A percentile compares a stretch with the other conserved stretches of the same genome.
phyloP scores from a whole-genome alignment of 2,888 invertebrate species.

The Parelbella ahira region DNA sequence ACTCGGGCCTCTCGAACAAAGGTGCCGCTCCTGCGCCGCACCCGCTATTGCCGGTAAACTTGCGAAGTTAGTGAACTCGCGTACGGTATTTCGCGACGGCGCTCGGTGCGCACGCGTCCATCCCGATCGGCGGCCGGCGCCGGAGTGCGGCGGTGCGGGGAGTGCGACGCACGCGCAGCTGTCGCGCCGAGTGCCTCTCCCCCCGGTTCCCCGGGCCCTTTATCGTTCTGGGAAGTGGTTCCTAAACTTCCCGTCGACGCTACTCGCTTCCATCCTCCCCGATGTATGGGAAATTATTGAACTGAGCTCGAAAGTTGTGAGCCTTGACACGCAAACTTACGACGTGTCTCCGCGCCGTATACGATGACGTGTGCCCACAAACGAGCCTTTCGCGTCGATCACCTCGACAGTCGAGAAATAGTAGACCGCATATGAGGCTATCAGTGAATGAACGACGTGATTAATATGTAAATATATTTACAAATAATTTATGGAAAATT shows the following conservation, averaged over 20 bases:
- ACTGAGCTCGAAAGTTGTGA: conserved; percentile 57
- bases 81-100: conserved; percentile 27
- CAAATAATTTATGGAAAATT: conserved; percentile 17
- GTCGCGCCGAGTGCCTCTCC: conserved; percentile 58
- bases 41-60: conserved; percentile 33
- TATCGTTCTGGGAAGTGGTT: conserved; percentile 81
- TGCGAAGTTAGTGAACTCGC: conserved; percentile 35
- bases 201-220: conserved; percentile 54
- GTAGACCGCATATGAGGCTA: conserved; percentile 32
- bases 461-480: conserved; percentile 26
- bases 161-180: conserved; percentile 71
- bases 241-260: conserved; percentile 76
- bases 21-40: conserved; percentile 62
- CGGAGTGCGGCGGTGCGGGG: conserved; percentile 60
- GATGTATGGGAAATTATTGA: conserved; percentile 39
- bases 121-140: conserved; percentile 47
- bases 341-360: conserved; percentile 39
- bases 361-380: conserved; percentile 44
- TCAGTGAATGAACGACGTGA: conserved; percentile 32
- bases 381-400: conserved; percentile 46
- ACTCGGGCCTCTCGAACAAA: conserved; percentile 73
- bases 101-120: conserved; percentile 38
- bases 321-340: conserved; percentile 59
- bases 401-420: conserved; percentile 26
- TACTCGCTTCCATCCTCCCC: conserved; percentile 50